Evolutionary conservation across 2,797 vertebrate genomes (phyloP), one percentile per base, ranked within the genome.

Genomic region (Nannoperca obscura): DNA sequence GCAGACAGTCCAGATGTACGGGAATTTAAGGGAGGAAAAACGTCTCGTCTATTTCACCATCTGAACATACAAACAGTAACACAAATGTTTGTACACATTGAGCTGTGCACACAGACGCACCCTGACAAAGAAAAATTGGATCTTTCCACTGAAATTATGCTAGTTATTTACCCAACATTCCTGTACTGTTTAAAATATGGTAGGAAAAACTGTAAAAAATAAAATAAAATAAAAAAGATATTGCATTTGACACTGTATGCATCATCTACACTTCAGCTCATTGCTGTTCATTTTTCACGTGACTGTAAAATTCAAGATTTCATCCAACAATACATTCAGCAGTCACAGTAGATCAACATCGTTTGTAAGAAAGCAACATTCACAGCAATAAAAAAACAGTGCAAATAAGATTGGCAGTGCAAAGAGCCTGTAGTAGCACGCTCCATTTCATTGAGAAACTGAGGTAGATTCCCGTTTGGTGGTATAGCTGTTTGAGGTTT

Each of bases 401-500:
- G 91, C 91, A 92, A 93, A 90, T 67, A 74, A 50, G 44, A 75
- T 19, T 50, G 58, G 63, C 89, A 90, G 91, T 92, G 88, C 92
- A 92, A 91, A 91, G 73, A 87, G 74, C 76, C 75, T 66, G 72
- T 65, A 67, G 70, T 47, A 55, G 62, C 24, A 86, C 19, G 14
- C 24, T 46, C 30, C 13, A 34, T 65, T 73, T 78, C 57, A 68
- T n/a, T 71, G 61, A 72, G 68, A 62, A 77, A 84, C 57, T 84
- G 85, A 89, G 84, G 83, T 89, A 86, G 82, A 80, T 74, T 62
- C 17, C 44, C 12, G 58, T 54, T 76, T 80, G 8, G 62, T 71
- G 76, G 52, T 70, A 76, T 72, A 72, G 65, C 36, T 50, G 44
- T 77, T 79, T 71, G 76, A 87, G 74, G 82, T 78, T 1, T 34